Evolutionary conservation across 1,140 invertebrate species (phyloP).

Genomic region (Arctopsyche grandis): DNA sequence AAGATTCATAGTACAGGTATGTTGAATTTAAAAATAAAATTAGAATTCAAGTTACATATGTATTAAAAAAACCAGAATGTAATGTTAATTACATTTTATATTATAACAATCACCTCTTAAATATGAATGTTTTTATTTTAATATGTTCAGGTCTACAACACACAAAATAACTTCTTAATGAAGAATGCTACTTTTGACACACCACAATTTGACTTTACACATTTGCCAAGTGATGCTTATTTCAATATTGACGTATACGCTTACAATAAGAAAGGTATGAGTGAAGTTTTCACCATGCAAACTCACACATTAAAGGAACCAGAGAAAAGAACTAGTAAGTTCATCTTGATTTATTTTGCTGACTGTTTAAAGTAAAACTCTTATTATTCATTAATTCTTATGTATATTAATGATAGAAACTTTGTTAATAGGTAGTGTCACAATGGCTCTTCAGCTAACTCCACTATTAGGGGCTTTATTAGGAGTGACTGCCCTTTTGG

Average conservation of each 20-base stretch:
- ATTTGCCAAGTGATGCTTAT: conserved; percentile 63
- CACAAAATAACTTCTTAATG: conserved; percentile 65
- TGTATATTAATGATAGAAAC: neutral
- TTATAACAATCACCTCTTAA: neutral
- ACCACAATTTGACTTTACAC: conserved; percentile 46
- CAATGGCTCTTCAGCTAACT: conserved; percentile 49
- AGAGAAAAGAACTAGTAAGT: conserved; percentile 80
- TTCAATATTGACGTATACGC: conserved; percentile 76
- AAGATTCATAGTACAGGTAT: conserved; percentile 61
- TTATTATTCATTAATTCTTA: neutral
- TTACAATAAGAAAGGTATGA: conserved; percentile 78
- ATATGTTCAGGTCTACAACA: conserved; percentile 60
- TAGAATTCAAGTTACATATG: neutral
- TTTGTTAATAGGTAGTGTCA: conserved; percentile 41
- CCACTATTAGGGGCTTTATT: conserved; percentile 43
- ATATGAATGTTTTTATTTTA: neutral
- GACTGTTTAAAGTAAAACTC: neutral
- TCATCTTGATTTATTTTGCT: conserved; percentile 23
- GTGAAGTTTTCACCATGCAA: conserved; percentile 71
- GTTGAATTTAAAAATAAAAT: neutral
- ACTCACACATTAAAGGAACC: conserved; percentile 80
- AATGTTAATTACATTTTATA: neutral
- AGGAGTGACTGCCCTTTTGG: conserved; percentile 40
- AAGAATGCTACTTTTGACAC: conserved; percentile 65
- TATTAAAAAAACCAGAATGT: neutral